Conservation (phyloP, 2,888 invertebrate genomes). For the Lasioglossum villosulum region DNA sequence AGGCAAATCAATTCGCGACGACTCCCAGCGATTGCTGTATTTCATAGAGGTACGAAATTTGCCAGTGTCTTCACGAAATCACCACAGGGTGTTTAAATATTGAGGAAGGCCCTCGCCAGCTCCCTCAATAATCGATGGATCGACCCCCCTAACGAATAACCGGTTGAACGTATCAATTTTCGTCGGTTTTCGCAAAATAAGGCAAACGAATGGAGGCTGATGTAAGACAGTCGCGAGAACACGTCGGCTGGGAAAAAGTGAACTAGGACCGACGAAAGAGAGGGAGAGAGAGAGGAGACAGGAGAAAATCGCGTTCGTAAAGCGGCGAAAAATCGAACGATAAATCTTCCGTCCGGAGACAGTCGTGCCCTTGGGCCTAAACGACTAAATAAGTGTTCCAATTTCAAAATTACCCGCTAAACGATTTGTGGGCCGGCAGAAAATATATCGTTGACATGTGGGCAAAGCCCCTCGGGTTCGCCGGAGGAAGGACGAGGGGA, state of each 20-base stretch:
- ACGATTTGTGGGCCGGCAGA: constrained; percentile 83
- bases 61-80: not conserved
- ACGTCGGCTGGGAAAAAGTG: not conserved
- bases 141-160: constrained; percentile 19
- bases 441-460: constrained; percentile 84
- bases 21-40: too few relatives aligned
- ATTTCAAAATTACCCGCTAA: constrained; percentile 84
- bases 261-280: not conserved
- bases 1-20: too few relatives aligned
- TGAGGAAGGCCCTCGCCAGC: not conserved
- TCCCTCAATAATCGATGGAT: constrained; percentile 35
- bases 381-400: constrained; percentile 84
- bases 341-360: constrained; percentile 71
- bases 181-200: not conserved
- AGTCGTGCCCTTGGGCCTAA: constrained; percentile 80
- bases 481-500: constrained; percentile 49
- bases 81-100: constrained; percentile 10
- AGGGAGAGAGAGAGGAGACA: not conserved
- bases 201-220: not conserved
- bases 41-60: not conserved
- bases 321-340: constrained; percentile 74
- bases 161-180: constrained; percentile 27
- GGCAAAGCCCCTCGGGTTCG: constrained; percentile 74
- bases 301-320: constrained; percentile 60
- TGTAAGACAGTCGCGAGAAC: too few relatives aligned